Conservation (phyloP, 2,888 invertebrate species). For the Sphinx pinastri region DNA sequence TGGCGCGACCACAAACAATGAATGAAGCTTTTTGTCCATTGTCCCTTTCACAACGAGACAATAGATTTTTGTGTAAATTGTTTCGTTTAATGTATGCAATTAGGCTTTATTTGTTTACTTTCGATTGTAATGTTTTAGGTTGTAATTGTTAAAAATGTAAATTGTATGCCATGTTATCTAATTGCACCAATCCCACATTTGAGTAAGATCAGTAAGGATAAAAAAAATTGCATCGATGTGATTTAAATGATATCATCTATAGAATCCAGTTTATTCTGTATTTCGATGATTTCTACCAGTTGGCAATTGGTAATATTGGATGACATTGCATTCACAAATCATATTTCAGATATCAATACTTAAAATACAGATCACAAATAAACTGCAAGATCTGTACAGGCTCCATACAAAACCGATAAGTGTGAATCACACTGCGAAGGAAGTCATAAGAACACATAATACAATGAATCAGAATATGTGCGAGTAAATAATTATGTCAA, state of each 20-base stretch:
- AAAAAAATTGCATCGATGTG: too few relatives aligned
- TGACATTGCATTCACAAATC: too few relatives aligned
- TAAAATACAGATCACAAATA: not conserved
- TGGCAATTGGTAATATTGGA: too few relatives aligned
- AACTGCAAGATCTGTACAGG: not conserved
- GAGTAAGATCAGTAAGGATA: too few relatives aligned
- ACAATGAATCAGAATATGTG: constrained; percentile 6
- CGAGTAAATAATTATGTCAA: not conserved
- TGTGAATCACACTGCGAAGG: constrained; percentile 2
- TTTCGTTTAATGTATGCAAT: constrained; percentile 14
- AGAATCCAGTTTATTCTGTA: too few relatives aligned
- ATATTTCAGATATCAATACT: not conserved
- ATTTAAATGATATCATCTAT: too few relatives aligned
- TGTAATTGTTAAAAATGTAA: not conserved
- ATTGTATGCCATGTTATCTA: not conserved
- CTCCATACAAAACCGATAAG: not conserved
- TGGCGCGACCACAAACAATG: constrained; percentile 39
- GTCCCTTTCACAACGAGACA: constrained; percentile 39
- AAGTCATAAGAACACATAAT: constrained; percentile 19
- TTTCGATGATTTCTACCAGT: too few relatives aligned
- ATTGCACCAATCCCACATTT: not conserved
- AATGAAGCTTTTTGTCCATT: constrained; percentile 42
- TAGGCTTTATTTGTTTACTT: constrained; percentile 12
- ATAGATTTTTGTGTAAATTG: constrained; percentile 33
- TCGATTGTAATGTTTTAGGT: constrained; percentile 1